A percentile compares a stretch with the other conserved stretches of the same genome.
phyloP scores from a whole-genome alignment of 2,113 vertebrate genomes.

The Columbina picui region DNA sequence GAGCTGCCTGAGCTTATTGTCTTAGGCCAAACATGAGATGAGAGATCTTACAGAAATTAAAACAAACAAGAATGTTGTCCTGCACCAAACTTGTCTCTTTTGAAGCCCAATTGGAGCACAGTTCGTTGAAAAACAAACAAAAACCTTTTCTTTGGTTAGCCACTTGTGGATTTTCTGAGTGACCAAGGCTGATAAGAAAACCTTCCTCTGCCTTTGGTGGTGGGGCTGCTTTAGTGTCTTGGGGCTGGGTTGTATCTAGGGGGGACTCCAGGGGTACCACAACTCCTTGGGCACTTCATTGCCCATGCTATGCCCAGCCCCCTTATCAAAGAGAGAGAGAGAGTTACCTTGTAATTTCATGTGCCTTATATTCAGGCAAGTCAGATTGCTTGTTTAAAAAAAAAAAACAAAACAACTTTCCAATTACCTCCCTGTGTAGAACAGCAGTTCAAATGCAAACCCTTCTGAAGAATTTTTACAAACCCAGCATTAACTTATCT shows the following conservation, averaged over 20 bases:
- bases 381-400: neutral
- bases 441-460: neutral
- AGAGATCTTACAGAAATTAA: neutral
- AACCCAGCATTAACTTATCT: neutral
- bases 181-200: neutral
- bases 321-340: neutral
- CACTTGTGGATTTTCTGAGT: neutral
- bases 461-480: neutral
- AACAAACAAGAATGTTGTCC: neutral
- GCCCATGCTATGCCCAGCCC: fast-evolving
- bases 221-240: neutral
- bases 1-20: neutral
- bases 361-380: neutral
- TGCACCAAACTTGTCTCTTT: neutral
- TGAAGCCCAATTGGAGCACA: neutral
- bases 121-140: neutral
- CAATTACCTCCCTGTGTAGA: neutral
- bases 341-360: neutral
- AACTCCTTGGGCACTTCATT: fast-evolving
- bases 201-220: neutral
- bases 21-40: neutral
- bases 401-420: neutral
- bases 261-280: neutral
- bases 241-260: neutral
- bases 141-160: neutral